Conservation (phyloP, 2,888 invertebrate species). For the Phalangium opilio region DNA sequence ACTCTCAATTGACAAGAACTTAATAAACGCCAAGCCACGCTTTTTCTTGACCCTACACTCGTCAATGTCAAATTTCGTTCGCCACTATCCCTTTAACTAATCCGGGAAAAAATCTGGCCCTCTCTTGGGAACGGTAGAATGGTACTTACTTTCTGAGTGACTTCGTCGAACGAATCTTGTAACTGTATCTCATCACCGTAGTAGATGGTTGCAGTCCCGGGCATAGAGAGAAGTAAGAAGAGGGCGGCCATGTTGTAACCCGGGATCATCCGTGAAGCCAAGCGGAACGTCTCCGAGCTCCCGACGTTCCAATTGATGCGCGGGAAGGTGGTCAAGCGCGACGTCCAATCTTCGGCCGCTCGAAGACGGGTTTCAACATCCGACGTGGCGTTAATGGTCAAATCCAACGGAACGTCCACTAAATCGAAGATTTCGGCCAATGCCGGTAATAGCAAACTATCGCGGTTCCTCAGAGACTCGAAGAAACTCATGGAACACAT, state of each 20-base stretch:
- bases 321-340: slow-evolving; percentile 30
- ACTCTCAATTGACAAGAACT: too few relatives aligned
- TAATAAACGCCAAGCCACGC: too few relatives aligned
- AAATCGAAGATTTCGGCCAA: slow-evolving; percentile 6
- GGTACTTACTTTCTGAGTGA: slow-evolving; percentile 12
- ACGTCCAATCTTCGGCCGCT: slow-evolving; percentile 3
- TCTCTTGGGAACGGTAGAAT: too few relatives aligned
- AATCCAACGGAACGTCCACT: slow-evolving; percentile 10
- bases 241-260: slow-evolving; percentile 38
- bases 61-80: too few relatives aligned
- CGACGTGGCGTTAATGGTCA: not conserved
- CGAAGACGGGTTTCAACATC: slow-evolving; percentile 2
- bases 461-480: slow-evolving; percentile 1
- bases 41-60: too few relatives aligned
- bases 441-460: slow-evolving; percentile 2
- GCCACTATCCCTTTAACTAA: not conserved
- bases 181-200: slow-evolving; percentile 82
- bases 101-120: not conserved
- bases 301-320: slow-evolving; percentile 51
- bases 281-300: slow-evolving; percentile 8
- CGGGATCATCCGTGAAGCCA: slow-evolving; percentile 9
- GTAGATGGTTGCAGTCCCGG: slow-evolving; percentile 71
- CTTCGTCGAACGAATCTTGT: slow-evolving; percentile 31
- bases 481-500: slow-evolving; percentile 14
- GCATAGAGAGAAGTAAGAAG: slow-evolving; percentile 61